Percentiles rank a stretch among this genome's conserved stretches.
Conservation (phyloP, 2,888 invertebrate genomes). For the Stenodema calcarata region DNA sequence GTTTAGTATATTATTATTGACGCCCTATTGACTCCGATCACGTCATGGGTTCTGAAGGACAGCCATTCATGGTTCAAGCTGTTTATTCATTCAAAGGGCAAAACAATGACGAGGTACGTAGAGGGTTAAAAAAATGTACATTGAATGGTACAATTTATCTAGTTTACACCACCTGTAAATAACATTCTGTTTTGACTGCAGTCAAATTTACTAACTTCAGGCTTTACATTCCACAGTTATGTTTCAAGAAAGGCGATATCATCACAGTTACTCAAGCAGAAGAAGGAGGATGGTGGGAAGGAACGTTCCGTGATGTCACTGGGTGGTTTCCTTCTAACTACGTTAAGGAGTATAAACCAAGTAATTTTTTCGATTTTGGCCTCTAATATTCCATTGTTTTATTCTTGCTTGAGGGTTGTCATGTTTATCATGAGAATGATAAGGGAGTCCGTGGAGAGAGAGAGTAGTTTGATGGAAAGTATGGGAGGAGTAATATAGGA, state of each 20-base stretch:
- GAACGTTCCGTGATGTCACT: constrained; percentile 91
- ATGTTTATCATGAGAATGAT: no score
- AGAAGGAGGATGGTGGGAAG: constrained; percentile 99
- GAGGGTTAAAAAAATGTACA: not conserved
- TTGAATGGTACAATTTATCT: no score
- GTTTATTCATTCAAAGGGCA: constrained; percentile 92
- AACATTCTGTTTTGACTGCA: no score
- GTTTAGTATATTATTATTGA: not conserved
- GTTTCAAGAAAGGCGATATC: constrained; percentile 93
- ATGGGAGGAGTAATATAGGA: no score
- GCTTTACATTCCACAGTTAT: constrained; percentile 69
- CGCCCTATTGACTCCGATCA: not conserved
- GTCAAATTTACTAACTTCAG: not conserved
- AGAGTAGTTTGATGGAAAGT: no score
- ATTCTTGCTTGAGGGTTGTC: no score
- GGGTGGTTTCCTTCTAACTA: constrained; percentile 99
- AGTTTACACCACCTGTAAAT: no score
- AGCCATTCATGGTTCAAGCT: constrained; percentile 81
- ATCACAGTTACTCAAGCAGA: constrained; percentile 95
- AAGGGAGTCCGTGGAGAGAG: no score
- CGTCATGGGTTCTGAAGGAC: constrained; percentile 52
- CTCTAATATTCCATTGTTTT: no score
- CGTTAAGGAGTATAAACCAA: constrained; percentile 85
- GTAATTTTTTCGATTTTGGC: constrained; percentile 54
- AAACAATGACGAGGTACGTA: constrained; percentile 96